A percentile compares a stretch with the other conserved stretches of the same genome.
These are phyloP conservation scores for Pimpla rufipes DNA, from an alignment of 2,888 invertebrate species.

Conservation along the genomic window DNA sequence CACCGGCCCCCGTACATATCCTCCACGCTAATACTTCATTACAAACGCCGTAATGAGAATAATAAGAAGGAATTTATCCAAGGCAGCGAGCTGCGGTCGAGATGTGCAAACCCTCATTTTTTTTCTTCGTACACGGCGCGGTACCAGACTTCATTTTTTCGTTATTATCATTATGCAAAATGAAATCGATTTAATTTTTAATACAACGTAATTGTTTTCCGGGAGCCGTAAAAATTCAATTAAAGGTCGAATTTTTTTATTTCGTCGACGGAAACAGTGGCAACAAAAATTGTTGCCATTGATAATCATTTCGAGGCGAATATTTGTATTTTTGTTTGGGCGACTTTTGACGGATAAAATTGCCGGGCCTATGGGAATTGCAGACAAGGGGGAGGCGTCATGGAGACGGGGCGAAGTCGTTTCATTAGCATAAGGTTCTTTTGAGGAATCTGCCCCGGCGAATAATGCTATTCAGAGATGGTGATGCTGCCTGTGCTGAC, in stretches of 20 bases:
- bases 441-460: slow-evolving; percentile 67
- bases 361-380: neutral
- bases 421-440: slow-evolving; percentile 81
- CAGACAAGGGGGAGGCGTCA: slow-evolving; percentile 21
- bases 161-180: slow-evolving; percentile 54
- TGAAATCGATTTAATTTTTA: slow-evolving; percentile 43
- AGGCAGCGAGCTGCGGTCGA: slow-evolving; percentile 42
- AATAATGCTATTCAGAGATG: slow-evolving; percentile 58
- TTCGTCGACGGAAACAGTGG: no score
- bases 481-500: slow-evolving; percentile 25
- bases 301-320: no score
- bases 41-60: slow-evolving; percentile 83
- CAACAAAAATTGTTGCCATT: no score
- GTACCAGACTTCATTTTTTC: slow-evolving; percentile 44
- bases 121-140: slow-evolving; percentile 24
- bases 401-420: slow-evolving; percentile 70
- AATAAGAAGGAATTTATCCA: slow-evolving; percentile 84
- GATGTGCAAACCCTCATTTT: slow-evolving; percentile 25
- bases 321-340: no score
- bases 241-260: neutral
- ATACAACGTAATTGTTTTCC: slow-evolving; percentile 24
- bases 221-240: neutral
- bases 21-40: slow-evolving; percentile 83
- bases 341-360: no score
- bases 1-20: slow-evolving; percentile 49